phyloP scores from a whole-genome alignment of 2,113 vertebrate genomes.

The Amblyopsis rosae region DNA sequence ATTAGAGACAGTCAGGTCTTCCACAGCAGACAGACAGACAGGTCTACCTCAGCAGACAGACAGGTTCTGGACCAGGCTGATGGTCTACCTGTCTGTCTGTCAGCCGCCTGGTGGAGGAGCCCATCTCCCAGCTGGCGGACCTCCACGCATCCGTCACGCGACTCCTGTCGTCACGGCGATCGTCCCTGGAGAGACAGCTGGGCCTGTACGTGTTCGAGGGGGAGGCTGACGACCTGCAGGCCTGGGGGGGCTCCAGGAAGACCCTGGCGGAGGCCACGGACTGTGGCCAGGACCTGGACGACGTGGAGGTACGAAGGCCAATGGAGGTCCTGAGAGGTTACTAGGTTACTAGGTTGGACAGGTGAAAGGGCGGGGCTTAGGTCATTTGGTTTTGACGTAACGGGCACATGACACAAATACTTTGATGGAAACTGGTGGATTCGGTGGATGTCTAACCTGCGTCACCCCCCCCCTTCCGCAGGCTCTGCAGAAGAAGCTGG shows the following conservation, averaged over 20 bases:
- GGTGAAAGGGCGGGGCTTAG: too few species aligned
- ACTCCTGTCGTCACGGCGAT: constrained; percentile 66
- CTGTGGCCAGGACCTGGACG: constrained; percentile 85
- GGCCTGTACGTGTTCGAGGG: constrained; percentile 81
- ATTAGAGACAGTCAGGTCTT: too few species aligned
- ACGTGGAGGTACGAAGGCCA: constrained; percentile 75
- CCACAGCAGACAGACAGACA: too few species aligned
- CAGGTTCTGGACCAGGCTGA: not conserved
- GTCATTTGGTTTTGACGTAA: too few species aligned
- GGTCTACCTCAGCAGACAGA: too few species aligned
- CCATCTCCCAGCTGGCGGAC: constrained; percentile 65
- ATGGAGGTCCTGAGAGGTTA: not conserved
- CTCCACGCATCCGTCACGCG: constrained; percentile 71
- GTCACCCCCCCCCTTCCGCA: constrained; percentile 39
- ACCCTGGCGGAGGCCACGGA: constrained; percentile 78
- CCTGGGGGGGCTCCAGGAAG: constrained; percentile 82
- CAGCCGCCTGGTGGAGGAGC: constrained; percentile 73
- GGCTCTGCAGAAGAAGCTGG: constrained; percentile 85
- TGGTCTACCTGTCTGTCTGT: constrained; percentile 15
- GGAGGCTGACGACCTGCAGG: constrained; percentile 79
- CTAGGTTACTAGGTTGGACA: not conserved
- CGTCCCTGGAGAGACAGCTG: constrained; percentile 76
- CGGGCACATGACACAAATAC: too few species aligned
- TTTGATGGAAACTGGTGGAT: too few species aligned
- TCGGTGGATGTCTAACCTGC: too few species aligned